Evolutionary conservation across 2,797 vertebrate species (phyloP), one percentile per base, ranked within the genome.

Genomic region (Protonibea diacanthus): DNA sequence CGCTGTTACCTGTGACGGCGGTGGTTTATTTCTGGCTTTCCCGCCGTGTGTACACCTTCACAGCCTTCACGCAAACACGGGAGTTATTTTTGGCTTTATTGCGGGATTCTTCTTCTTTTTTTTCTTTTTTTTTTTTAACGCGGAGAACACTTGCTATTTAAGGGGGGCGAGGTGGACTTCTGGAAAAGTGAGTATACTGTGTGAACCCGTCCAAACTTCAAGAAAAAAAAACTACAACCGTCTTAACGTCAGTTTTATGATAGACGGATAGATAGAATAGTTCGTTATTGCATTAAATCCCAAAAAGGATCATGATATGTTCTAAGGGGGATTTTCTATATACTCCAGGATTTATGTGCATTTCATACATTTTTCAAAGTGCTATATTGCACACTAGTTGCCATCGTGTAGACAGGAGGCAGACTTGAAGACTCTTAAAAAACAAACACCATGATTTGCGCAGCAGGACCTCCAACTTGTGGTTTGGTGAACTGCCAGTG

Each of bases 381-480:
- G 23, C 10, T n/a, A 6, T 10, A 13, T 60, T 61, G 40, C 20
- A 4, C 59, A 23, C 27, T 12, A 3, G 57, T 47, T 62, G 25
- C 57, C 62, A 17, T 13, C 38, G 42, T 48, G 53, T 38, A 29
- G 51, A 18, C 42, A 59, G 3, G 38, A 27, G 49, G 38, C 15
- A 48, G 38, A 52, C 20, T 11, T 25, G 3, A 12, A 21, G 21
- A 17, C 64, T 29, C 8, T 63, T 59, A 38, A 62, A 62, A 65
- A 60, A 58, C 27, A 42, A 15, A 51, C 66, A 69, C n/a, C 63
- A 49, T 67, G 79, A 40, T 65, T 74, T 71, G 15, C 27, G 10
- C n/a, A 53, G 44, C 60, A 57, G 76, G 59, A 81, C 63, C 60
- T 80, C 72, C 62, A 82, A 3, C 48, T 55, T 79, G 80, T 78